Evolutionary conservation across 1,140 invertebrate species (phyloP).

Genomic region (Papilio xuthus): DNA sequence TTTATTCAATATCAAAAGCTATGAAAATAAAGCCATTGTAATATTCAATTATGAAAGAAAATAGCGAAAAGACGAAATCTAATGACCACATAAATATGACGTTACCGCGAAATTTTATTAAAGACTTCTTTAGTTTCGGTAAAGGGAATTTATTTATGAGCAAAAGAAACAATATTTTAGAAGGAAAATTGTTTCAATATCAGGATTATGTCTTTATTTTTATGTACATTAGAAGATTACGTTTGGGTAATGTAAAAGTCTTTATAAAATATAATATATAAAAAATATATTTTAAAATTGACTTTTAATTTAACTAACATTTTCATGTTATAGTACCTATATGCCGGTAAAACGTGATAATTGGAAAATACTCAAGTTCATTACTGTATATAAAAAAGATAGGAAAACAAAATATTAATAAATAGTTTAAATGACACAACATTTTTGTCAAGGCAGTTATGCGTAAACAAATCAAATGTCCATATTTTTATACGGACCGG

Average conservation of each 20-base stretch:
- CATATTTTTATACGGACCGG: not conserved
- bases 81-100: slow-evolving; percentile 2
- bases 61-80: not conserved
- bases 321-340: too few relatives aligned
- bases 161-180: not conserved
- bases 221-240: slow-evolving; percentile 16
- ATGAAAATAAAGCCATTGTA: not conserved
- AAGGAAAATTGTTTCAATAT: slow-evolving; percentile 13
- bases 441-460: not conserved
- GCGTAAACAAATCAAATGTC: not conserved
- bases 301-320: too few relatives aligned
- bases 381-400: too few relatives aligned
- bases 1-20: not conserved
- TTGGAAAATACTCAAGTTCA: too few relatives aligned
- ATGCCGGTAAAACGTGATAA: too few relatives aligned
- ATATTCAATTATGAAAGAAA: not conserved
- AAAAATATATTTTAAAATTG: too few relatives aligned
- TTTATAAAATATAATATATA: not conserved
- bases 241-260: not conserved
- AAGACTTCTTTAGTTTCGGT: slow-evolving; percentile 14
- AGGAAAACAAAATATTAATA: too few relatives aligned
- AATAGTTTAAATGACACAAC: not conserved
- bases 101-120: slow-evolving; percentile 18
- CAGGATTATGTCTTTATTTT: slow-evolving; percentile 2
- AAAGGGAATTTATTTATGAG: slow-evolving; percentile 2